A percentile compares a stretch with the other conserved stretches of the same genome.
Evolutionary conservation across 2,888 invertebrate genomes (phyloP).

Genomic region (Chrysolina haemoptera): DNA sequence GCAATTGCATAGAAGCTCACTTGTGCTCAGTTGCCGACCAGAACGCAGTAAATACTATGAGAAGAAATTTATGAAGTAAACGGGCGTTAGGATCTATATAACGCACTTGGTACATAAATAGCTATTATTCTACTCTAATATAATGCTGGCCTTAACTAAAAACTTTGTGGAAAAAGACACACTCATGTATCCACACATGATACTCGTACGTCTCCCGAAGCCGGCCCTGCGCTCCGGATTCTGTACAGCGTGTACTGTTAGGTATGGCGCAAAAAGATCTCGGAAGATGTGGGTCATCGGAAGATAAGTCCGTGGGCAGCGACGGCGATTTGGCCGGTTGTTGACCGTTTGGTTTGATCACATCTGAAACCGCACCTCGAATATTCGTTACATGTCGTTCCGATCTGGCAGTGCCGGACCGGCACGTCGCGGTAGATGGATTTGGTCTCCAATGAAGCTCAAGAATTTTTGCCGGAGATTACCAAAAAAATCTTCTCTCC

Average conservation of each 20-base stretch:
- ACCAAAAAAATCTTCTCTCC: too few species aligned
- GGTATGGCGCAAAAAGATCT: slow-evolving; percentile 51
- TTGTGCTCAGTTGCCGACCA: too few species aligned
- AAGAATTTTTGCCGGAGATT: too few species aligned
- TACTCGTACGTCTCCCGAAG: not conserved
- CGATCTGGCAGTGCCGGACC: slow-evolving; percentile 1
- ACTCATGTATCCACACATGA: not conserved
- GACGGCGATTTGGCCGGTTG: slow-evolving; percentile 66
- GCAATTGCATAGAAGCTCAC: too few species aligned
- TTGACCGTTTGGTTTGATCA: slow-evolving; percentile 60
- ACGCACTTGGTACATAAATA: too few species aligned
- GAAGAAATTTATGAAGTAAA: too few species aligned
- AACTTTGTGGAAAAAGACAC: not conserved
- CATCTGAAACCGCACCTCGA: slow-evolving; percentile 26
- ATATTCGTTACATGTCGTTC: slow-evolving; percentile 1
- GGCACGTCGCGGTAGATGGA: too few species aligned
- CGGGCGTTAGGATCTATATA: too few species aligned
- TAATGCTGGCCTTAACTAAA: too few species aligned
- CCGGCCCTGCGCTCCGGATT: slow-evolving; percentile 59
- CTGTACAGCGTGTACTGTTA: slow-evolving; percentile 57
- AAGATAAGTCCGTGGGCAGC: slow-evolving; percentile 55
- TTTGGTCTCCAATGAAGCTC: too few species aligned
- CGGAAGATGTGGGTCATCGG: slow-evolving; percentile 50
- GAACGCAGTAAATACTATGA: too few species aligned
- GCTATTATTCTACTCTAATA: too few species aligned